Evolutionary conservation across 2,888 invertebrate genomes (phyloP).

Genomic region (Trimorus sp.): DNA sequence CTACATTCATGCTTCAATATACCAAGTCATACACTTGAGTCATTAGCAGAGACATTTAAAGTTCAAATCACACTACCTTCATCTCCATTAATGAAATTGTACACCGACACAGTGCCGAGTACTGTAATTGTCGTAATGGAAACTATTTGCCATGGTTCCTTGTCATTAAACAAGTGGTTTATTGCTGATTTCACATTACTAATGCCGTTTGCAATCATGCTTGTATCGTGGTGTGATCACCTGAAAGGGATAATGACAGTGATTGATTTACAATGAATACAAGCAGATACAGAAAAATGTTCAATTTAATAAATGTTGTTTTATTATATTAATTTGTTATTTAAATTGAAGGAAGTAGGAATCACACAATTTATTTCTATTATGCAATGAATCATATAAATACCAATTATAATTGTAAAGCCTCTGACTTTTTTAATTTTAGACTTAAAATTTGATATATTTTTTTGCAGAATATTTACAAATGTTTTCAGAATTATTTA

Average conservation of each 20-base stretch:
- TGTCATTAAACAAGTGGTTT: constrained; percentile 85
- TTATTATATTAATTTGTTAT: background rate
- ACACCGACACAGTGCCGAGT: constrained; percentile 88
- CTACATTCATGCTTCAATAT: too few relatives aligned
- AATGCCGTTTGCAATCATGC: constrained; percentile 40
- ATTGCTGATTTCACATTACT: constrained; percentile 80
- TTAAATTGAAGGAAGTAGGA: background rate
- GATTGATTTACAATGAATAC: background rate
- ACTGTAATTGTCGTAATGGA: constrained; percentile 89
- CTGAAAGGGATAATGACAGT: constrained; percentile 21
- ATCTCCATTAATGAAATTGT: constrained; percentile 86
- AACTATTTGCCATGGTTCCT: constrained; percentile 92
- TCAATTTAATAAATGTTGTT: background rate
- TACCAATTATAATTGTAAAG: too few relatives aligned
- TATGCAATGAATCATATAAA: too few relatives aligned
- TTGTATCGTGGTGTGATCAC: constrained; percentile 23
- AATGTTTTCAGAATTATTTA: too few relatives aligned
- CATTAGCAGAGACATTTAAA: too few relatives aligned
- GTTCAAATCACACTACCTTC: constrained; percentile 84
- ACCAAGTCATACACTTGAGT: too few relatives aligned
- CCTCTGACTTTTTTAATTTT: too few relatives aligned
- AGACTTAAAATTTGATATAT: too few relatives aligned
- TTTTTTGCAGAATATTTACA: too few relatives aligned
- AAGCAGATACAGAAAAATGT: background rate
- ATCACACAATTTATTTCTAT: too few relatives aligned